Conservation (phyloP, 2,113 vertebrate species). For the Archocentrus centrarchus region DNA sequence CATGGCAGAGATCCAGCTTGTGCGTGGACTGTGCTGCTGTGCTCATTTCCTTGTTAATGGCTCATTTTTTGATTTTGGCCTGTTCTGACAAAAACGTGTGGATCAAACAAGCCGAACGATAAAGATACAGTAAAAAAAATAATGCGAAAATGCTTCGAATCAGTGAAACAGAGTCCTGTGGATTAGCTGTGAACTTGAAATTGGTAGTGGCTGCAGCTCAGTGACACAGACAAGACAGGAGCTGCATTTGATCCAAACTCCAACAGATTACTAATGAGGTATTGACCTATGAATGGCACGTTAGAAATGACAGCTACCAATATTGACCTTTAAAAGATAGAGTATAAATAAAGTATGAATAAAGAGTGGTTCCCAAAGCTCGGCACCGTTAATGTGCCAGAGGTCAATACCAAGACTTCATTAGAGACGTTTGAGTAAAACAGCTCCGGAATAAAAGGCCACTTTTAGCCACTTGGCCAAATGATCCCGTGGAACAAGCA, state of each 20-base stretch:
- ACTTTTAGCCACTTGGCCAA: conserved; percentile 36
- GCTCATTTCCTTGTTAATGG: background rate
- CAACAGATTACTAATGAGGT: conserved; percentile 66
- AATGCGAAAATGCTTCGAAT: background rate
- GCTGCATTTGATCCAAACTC: conserved; percentile 57
- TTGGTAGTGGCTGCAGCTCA: conserved; percentile 18
- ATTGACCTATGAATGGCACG: conserved; percentile 75
- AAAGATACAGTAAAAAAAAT: background rate
- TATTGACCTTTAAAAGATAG: conserved; percentile 69
- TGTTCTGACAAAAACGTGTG: background rate
- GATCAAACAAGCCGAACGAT: background rate
- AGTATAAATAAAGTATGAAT: conserved; percentile 54
- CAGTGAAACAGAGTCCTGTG: background rate
- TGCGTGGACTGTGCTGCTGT: background rate
- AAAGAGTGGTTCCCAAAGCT: conserved; percentile 55
- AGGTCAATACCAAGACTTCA: conserved; percentile 61
- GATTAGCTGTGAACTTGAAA: conserved; percentile 30
- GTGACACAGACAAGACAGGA: conserved; percentile 34
- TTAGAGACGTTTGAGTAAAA: conserved; percentile 59
- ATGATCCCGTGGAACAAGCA: conserved; percentile 17
- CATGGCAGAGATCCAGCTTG: background rate
- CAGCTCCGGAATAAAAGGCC: conserved; percentile 47
- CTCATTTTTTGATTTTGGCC: background rate
- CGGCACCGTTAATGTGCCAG: conserved; percentile 22
- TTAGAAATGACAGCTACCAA: conserved; percentile 69